Evolutionary conservation across 2,888 invertebrate genomes (phyloP).

Genomic region (Aradus depressus): DNA sequence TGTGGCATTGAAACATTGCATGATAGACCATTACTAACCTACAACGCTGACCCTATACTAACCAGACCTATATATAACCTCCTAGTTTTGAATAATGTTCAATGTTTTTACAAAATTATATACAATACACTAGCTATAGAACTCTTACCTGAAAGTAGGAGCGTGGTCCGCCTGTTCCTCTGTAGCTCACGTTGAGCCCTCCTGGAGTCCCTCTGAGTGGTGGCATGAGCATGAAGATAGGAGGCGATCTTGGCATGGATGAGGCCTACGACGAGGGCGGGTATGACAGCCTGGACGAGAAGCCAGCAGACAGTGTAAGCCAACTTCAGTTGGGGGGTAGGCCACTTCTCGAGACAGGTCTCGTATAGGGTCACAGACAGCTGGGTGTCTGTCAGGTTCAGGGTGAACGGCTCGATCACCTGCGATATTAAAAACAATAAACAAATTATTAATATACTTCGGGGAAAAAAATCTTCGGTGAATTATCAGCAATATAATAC

Average conservation of each 20-base stretch:
- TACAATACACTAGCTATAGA: too few relatives aligned
- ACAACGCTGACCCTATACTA: too few relatives aligned
- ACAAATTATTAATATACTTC: background rate
- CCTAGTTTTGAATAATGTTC: too few relatives aligned
- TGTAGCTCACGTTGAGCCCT: slow-evolving; percentile 32
- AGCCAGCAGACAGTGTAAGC: slow-evolving; percentile 81
- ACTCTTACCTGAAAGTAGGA: slow-evolving; percentile 37
- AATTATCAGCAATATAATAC: too few relatives aligned
- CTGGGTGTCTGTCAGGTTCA: slow-evolving; percentile 29
- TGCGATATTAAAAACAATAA: slow-evolving; percentile 23
- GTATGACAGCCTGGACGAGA: slow-evolving; percentile 53
- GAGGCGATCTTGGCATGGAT: slow-evolving; percentile 33
- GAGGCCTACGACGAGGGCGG: slow-evolving; percentile 34
- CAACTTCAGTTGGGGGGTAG: slow-evolving; percentile 45
- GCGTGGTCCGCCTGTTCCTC: slow-evolving; percentile 33
- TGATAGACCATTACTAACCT: too few relatives aligned
- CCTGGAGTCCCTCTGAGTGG: slow-evolving; percentile 30
- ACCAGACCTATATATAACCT: too few relatives aligned
- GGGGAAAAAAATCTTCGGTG: background rate
- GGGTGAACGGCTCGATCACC: slow-evolving; percentile 32
- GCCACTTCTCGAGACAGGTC: slow-evolving; percentile 38
- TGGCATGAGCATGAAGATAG: slow-evolving; percentile 31
- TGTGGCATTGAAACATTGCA: too few relatives aligned
- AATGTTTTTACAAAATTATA: too few relatives aligned
- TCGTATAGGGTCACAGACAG: slow-evolving; percentile 35